Base-by-base conservation (phyloP, 1,140 invertebrate species). In the Ladona fulva region DNA sequence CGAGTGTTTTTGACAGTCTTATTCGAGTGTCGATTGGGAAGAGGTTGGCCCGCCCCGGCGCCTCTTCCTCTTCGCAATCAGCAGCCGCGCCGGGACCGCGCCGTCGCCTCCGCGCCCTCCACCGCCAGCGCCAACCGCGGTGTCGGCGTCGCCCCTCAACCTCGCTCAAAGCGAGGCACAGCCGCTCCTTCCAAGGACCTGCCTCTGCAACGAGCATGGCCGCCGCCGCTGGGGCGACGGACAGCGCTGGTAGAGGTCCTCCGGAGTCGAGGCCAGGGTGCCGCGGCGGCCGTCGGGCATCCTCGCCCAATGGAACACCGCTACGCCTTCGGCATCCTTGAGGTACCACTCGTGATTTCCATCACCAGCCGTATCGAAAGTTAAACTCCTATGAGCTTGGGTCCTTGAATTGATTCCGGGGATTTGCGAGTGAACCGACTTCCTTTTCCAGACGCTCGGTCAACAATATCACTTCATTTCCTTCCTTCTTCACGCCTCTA, bases 171-270 rank as follows among this genome's bases (percentile, higher is more conserved):
- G 52, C 52, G 52, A 66, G n/a, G 52, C 52, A 66, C 52, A 66
- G 12, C 52, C 52, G 3, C 52, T 66, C 52, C 52, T 66, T 12
- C 52, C 12, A 3, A 6, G 14, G 52, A 22, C 14, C 52, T 12
- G 52, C 52, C 52, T 66, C 52, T 66, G 52, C 52, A 66, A 66
- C 52, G 52, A 66, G 52, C 52, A 66, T 66, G 52, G 52, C 52
- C 52, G 52, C n/a, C 44, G 44, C 44, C 44, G 44, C 44, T 52
- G 44, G 44, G 44, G 44, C 44, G 44, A 66, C 52, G 52, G 52
- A 12, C 52, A 12, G 12, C 52, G 52, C 3, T 3, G 52, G 52
- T 16, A 6, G 52, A 66, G 52, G 52, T 66, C 52, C 52, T 66
- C 52, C 52, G 52, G 52, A 3, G 44, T 52, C 19, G 44, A 52